A percentile compares a stretch with the other conserved stretches of the same genome.
These are phyloP conservation scores for Microcebus tavaratra DNA, from an alignment of 2,113 vertebrate genomes.

Conservation along the genomic window DNA sequence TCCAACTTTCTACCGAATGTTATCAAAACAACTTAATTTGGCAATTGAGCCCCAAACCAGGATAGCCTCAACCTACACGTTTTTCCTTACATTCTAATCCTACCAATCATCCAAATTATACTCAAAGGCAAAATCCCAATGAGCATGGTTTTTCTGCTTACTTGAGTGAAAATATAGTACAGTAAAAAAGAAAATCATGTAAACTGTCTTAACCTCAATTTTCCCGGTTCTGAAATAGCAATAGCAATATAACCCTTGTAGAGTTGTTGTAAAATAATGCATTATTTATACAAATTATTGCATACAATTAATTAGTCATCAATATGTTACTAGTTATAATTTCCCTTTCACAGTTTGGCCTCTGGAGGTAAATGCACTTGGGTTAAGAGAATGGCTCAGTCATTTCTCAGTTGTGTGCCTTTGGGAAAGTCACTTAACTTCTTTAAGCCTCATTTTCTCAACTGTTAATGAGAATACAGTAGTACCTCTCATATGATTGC, in stretches of 20 bases:
- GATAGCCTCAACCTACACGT: not conserved
- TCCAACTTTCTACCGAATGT: not conserved
- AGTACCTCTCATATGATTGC: not conserved
- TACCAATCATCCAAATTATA: not conserved
- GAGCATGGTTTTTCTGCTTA: not conserved
- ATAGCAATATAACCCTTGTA: not conserved
- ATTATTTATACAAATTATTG: not conserved
- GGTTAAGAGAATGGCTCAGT: not conserved
- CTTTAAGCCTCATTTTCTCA: not conserved
- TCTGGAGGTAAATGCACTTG: not conserved
- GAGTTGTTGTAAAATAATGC: not conserved
- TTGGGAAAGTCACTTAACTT: not conserved
- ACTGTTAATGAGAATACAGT: not conserved
- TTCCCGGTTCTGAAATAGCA: not conserved
- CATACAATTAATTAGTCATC: not conserved
- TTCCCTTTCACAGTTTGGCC: not conserved
- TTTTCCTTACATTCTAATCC: not conserved
- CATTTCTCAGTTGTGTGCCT: not conserved
- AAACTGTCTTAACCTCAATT: not conserved
- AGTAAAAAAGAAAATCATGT: not conserved
- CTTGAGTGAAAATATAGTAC: not conserved
- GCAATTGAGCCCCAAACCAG: not conserved
- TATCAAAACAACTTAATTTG: not conserved
- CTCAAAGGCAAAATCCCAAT: not conserved
- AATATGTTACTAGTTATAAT: not conserved